These are phyloP conservation scores for Oophaga sylvatica DNA, from an alignment of 2,797 vertebrate species.

Conservation along the genomic window DNA sequence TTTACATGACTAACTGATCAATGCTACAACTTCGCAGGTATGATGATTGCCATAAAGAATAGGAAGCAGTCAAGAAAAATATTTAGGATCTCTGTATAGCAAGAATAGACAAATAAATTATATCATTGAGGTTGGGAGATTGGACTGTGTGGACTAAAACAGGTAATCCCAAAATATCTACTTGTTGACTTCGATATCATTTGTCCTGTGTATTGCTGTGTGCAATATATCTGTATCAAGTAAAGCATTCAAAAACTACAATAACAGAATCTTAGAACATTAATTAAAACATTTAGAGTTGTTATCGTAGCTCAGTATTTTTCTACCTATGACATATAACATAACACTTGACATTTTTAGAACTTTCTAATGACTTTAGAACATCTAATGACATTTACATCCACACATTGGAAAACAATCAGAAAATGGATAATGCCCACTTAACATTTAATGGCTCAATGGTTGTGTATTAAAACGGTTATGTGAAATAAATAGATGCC, in stretches of 20 bases:
- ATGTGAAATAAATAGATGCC: too few species aligned
- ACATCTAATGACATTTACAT: background rate
- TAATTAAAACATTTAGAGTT: background rate
- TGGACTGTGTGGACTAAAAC: background rate
- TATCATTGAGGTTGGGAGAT: background rate
- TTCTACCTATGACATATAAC: background rate
- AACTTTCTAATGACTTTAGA: background rate
- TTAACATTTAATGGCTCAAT: background rate
- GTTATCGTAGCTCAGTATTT: background rate
- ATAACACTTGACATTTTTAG: background rate
- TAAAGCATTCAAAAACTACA: background rate
- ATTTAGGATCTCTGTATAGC: too few species aligned
- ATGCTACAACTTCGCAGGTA: too few species aligned
- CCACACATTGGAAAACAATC: background rate
- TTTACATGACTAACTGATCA: too few species aligned
- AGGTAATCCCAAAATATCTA: background rate
- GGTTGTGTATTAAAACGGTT: too few species aligned
- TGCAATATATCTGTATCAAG: background rate
- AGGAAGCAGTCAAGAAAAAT: too few species aligned
- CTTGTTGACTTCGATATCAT: background rate
- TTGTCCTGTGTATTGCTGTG: background rate
- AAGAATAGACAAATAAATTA: background rate
- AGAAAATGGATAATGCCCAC: background rate
- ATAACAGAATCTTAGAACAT: background rate
- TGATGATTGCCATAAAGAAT: too few species aligned